A percentile compares a stretch with the other conserved stretches of the same genome.
phyloP scores from a whole-genome alignment of 2,113 vertebrate species.

The Vidua macroura region DNA sequence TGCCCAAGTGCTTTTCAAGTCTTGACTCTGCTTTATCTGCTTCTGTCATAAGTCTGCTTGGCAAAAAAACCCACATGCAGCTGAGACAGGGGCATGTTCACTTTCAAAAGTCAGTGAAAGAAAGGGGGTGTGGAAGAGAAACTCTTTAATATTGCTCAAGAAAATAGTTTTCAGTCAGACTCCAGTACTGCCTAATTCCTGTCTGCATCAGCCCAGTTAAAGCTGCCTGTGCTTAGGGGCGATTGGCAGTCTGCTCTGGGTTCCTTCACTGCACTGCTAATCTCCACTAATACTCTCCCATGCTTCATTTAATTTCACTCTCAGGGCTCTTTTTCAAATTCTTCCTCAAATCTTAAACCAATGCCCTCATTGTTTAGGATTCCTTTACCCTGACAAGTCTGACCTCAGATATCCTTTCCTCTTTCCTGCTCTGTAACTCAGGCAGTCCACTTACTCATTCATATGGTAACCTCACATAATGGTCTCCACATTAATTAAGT shows the following conservation, averaged over 20 bases:
- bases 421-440: slow-evolving; percentile 76
- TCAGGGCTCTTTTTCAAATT: slow-evolving; percentile 63
- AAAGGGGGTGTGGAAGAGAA: background rate
- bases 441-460: slow-evolving; percentile 78
- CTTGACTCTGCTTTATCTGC: background rate
- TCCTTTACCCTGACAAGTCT: slow-evolving; percentile 80
- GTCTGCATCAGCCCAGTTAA: slow-evolving; percentile 48
- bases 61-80: background rate
- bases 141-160: slow-evolving; percentile 6
- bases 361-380: slow-evolving; percentile 79
- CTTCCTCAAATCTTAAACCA: slow-evolving; percentile 71
- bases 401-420: slow-evolving; percentile 80
- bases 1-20: background rate
- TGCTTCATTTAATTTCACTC: slow-evolving; percentile 75
- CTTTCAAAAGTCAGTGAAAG: slow-evolving; percentile 43
- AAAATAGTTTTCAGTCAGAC: slow-evolving; percentile 35
- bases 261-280: slow-evolving; percentile 66
- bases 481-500: slow-evolving; percentile 78
- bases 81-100: background rate
- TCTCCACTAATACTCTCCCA: slow-evolving; percentile 69
- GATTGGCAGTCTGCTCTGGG: slow-evolving; percentile 57
- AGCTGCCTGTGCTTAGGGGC: slow-evolving; percentile 52
- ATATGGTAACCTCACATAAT: slow-evolving; percentile 85
- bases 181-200: slow-evolving; percentile 17
- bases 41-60: background rate